Conservation (phyloP, 2,113 vertebrate species). For the Mustelus asterias region DNA sequence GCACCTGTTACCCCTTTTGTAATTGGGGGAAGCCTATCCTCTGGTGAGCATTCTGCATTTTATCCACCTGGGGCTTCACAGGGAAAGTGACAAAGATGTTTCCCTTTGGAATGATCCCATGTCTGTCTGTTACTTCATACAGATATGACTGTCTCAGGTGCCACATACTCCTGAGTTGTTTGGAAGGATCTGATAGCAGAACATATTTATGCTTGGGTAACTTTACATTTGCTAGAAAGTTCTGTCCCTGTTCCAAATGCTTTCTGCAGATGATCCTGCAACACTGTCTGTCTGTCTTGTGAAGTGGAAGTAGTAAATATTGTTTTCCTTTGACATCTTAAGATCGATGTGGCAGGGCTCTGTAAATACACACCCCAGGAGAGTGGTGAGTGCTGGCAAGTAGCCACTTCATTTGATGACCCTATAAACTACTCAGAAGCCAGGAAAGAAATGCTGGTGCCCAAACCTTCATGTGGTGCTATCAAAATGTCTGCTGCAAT, state of each 20-base stretch:
- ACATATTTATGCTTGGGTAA: background rate
- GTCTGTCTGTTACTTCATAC: background rate
- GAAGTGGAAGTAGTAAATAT: background rate
- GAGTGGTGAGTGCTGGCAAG: background rate
- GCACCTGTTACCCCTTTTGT: background rate
- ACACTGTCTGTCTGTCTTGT: background rate
- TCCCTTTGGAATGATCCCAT: background rate
- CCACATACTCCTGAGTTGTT: background rate
- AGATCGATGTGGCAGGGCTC: background rate
- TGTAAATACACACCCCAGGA: background rate
- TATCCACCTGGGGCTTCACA: background rate
- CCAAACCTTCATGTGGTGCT: too few relatives aligned
- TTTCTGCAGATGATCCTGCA: background rate
- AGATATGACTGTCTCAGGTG: background rate
- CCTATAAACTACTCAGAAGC: too few relatives aligned
- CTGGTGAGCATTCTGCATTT: background rate
- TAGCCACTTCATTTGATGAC: too few relatives aligned
- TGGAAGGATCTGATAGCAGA: background rate
- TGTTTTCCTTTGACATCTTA: too few relatives aligned
- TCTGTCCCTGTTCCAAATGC: background rate
- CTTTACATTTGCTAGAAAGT: background rate
- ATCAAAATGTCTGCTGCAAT: too few relatives aligned
- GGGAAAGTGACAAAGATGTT: background rate
- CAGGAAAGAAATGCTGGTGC: too few relatives aligned
- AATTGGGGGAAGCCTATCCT: background rate